Evolutionary conservation across 2,797 vertebrate genomes (phyloP).

Genomic region (Sandelia bainsii): DNA sequence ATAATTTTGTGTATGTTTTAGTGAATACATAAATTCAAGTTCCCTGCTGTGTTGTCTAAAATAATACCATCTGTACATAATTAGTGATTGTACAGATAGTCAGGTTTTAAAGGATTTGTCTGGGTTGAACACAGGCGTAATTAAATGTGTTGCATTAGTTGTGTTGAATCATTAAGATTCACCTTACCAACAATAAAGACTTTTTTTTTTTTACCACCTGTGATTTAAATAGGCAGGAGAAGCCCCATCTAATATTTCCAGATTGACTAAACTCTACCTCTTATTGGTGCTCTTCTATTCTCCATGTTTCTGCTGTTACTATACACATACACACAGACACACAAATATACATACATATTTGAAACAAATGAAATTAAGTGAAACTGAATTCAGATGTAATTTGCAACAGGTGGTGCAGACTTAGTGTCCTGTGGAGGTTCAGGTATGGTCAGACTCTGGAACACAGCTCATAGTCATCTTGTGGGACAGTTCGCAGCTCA

Average conservation of each 20-base stretch:
- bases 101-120: no score
- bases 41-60: no score
- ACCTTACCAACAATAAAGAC: no score
- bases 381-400: background rate
- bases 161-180: no score
- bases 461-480: constrained; percentile 62
- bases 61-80: background rate
- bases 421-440: constrained; percentile 81
- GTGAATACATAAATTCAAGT: no score
- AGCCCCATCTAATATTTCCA: background rate
- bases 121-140: no score
- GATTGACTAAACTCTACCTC: background rate
- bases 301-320: no score
- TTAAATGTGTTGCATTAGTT: no score
- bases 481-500: constrained; percentile 83
- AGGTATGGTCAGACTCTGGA: constrained; percentile 85
- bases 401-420: constrained; percentile 77
- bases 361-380: background rate
- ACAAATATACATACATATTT: background rate
- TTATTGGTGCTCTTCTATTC: no score
- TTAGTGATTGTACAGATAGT: background rate
- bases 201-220: no score
- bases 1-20: no score
- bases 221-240: background rate
- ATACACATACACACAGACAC: no score